phyloP scores from a whole-genome alignment of 2,113 vertebrate genomes.

The Polypterus bichir region DNA sequence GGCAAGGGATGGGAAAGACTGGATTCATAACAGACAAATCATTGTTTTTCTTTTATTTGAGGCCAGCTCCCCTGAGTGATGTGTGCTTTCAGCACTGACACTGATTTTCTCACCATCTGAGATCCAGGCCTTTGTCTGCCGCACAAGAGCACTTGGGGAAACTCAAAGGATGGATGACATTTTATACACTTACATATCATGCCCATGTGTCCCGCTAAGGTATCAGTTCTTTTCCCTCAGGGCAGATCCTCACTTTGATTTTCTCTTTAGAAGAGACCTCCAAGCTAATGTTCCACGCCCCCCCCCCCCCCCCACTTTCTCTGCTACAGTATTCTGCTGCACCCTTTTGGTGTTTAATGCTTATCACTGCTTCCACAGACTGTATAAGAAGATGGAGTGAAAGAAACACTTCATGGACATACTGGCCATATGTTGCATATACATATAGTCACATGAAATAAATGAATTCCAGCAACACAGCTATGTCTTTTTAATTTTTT shows the following conservation, averaged over 20 bases:
- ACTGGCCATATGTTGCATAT: too few relatives aligned
- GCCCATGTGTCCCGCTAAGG: constrained; percentile 13
- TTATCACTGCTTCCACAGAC: too few relatives aligned
- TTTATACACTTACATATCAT: constrained; percentile 20
- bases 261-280: constrained; percentile 18
- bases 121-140: constrained; percentile 22
- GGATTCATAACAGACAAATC: too few relatives aligned
- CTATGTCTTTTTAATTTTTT: too few relatives aligned
- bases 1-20: too few relatives aligned
- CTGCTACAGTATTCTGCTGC: too few relatives aligned
- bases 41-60: constrained; percentile 24
- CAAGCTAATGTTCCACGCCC: constrained; percentile 1
- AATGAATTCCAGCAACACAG: too few relatives aligned
- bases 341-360: too few relatives aligned
- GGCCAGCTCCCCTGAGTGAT: constrained; percentile 23
- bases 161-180: constrained; percentile 29
- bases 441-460: too few relatives aligned
- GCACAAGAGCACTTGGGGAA: constrained; percentile 7
- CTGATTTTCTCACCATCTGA: constrained; percentile 26
- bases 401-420: too few relatives aligned
- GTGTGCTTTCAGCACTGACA: constrained; percentile 26
- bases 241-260: constrained; percentile 29
- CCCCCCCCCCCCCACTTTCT: too few relatives aligned
- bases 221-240: constrained; percentile 24
- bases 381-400: too few relatives aligned